These are phyloP conservation scores for Aplodontia rufa DNA, from an alignment of 2,113 vertebrate genomes.

Conservation along the genomic window DNA sequence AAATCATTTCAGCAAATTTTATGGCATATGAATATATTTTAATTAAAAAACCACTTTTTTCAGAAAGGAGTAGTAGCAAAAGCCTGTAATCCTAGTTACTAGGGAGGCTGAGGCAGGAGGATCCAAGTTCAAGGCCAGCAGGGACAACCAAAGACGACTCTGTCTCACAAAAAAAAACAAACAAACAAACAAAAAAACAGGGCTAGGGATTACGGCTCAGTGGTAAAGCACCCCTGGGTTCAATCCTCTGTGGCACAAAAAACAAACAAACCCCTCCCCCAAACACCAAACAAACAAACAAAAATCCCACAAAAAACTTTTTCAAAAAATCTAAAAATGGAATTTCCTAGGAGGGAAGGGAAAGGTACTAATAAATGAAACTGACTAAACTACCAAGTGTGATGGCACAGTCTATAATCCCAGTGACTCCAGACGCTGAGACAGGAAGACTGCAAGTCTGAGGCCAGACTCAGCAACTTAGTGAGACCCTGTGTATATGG, in stretches of 20 bases:
- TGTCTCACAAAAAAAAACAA: neutral
- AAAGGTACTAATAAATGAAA: no score
- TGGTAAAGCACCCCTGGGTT: neutral
- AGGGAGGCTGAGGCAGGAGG: neutral
- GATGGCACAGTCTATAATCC: no score
- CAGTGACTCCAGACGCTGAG: no score
- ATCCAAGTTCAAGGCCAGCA: neutral
- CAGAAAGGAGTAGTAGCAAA: neutral
- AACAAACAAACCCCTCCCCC: neutral
- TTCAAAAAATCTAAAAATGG: no score
- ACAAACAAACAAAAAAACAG: no score
- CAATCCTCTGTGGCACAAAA: neutral
- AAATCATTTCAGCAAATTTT: conserved; percentile 5
- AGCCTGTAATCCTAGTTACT: neutral
- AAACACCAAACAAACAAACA: neutral
- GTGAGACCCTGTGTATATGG: neutral
- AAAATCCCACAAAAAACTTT: neutral
- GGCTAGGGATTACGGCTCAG: neutral
- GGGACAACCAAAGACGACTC: neutral
- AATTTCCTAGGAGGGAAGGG: no score
- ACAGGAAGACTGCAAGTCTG: neutral
- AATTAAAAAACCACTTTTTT: neutral
- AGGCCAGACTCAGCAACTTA: neutral
- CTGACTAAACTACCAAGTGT: no score
- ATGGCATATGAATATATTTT: neutral